Evolutionary conservation across 2,113 vertebrate genomes (phyloP).

Genomic region (Sarotherodon lohbergeri): DNA sequence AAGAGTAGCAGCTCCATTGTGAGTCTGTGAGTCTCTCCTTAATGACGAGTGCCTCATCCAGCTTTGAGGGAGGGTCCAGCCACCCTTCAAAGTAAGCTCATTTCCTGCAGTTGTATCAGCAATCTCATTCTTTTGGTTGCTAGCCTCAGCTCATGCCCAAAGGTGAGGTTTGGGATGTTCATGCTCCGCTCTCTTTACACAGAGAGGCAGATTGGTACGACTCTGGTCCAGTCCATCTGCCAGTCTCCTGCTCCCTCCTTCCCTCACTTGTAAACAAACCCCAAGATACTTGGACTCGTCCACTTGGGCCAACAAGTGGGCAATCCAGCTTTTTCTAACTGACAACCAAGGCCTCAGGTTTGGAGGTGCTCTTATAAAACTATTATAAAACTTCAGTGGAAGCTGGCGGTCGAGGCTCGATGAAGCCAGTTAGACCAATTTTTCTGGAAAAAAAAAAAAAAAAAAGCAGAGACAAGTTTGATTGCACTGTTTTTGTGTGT

Average conservation of each 20-base stretch:
- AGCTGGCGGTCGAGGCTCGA: rapidly evolving
- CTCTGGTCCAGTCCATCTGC: not conserved
- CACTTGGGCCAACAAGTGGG: not conserved
- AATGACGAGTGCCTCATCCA: not conserved
- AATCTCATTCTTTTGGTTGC: not conserved
- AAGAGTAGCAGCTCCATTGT: not conserved
- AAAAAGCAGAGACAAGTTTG: not conserved
- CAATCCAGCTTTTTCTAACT: not conserved
- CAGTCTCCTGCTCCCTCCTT: not conserved
- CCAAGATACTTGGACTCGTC: not conserved
- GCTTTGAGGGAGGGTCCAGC: not conserved
- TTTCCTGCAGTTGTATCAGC: not conserved
- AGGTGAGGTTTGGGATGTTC: not conserved
- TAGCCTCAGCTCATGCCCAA: not conserved
- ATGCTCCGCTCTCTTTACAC: not conserved
- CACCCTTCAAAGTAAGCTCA: not conserved
- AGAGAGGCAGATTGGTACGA: not conserved
- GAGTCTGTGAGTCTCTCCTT: not conserved
- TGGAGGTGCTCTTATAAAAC: not conserved
- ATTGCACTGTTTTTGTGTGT: not conserved
- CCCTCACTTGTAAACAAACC: not conserved
- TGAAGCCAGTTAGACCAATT: not conserved
- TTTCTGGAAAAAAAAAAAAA: not conserved
- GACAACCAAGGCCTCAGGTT: not conserved
- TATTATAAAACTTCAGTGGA: not conserved